Percentiles rank a stretch among this genome's conserved stretches.
Evolutionary conservation across 2,888 invertebrate genomes (phyloP).

Genomic region (Sesia apiformis): DNA sequence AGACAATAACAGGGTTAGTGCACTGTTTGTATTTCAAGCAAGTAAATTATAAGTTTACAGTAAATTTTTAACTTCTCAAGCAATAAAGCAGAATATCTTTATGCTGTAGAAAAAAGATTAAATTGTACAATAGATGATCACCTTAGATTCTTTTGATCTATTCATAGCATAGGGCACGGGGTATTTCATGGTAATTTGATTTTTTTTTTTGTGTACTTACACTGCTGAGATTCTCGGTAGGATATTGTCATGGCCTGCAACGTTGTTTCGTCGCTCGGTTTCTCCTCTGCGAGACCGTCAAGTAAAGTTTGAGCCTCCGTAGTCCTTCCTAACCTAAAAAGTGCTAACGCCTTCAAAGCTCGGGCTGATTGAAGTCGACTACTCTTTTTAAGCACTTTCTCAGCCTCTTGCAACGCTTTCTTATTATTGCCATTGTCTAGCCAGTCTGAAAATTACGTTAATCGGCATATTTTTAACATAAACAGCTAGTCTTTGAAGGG

Average conservation of each 20-base stretch:
- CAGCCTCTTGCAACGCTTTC: slow-evolving; percentile 97
- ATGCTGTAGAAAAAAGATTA: too few species aligned
- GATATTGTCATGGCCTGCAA: slow-evolving; percentile 96
- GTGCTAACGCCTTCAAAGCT: slow-evolving; percentile 93
- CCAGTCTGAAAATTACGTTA: slow-evolving; percentile 81
- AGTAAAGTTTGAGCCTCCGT: slow-evolving; percentile 85
- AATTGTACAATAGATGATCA: too few species aligned
- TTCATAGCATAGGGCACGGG: background rate
- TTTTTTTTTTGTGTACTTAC: slow-evolving; percentile 71
- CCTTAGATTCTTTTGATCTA: background rate
- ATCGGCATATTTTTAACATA: slow-evolving; percentile 1
- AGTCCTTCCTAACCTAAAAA: slow-evolving; percentile 89
- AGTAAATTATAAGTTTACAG: too few species aligned
- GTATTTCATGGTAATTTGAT: background rate
- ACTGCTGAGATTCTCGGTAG: slow-evolving; percentile 92
- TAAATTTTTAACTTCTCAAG: too few species aligned
- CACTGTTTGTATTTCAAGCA: too few species aligned
- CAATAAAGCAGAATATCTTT: too few species aligned
- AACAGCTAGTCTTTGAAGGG: background rate
- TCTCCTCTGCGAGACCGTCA: slow-evolving; percentile 83
- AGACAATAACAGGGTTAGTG: too few species aligned
- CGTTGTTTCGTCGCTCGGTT: slow-evolving; percentile 93
- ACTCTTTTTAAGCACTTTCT: slow-evolving; percentile 95
- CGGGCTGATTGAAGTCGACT: slow-evolving; percentile 91
- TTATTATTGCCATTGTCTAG: slow-evolving; percentile 97